Percentiles rank a stretch among this genome's conserved stretches.
These are phyloP conservation scores for Grapholita molesta DNA, from an alignment of 1,140 invertebrate species.

Conservation along the genomic window DNA sequence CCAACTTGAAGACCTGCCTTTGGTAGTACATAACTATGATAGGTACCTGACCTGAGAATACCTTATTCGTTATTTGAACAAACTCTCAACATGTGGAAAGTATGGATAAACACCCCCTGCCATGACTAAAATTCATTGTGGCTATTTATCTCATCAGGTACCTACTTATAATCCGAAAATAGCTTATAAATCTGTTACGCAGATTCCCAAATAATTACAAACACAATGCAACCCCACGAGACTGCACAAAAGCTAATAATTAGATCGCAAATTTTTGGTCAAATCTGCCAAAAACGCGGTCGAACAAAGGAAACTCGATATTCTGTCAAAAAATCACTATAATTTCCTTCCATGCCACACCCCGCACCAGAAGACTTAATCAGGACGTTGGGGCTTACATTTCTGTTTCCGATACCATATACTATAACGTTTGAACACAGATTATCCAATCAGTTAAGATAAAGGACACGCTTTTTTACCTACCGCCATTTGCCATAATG, in stretches of 20 bases:
- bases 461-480: constrained; percentile 73
- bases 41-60: no score
- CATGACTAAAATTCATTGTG: background rate
- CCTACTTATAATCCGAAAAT: constrained; percentile 30
- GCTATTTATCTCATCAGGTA: background rate
- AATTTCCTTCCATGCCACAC: constrained; percentile 57
- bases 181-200: constrained; percentile 39
- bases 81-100: no score
- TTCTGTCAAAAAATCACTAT: constrained; percentile 69
- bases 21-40: no score
- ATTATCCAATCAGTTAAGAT: constrained; percentile 78
- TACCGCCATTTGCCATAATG: constrained; percentile 27
- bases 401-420: constrained; percentile 76
- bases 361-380: constrained; percentile 66
- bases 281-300: constrained; percentile 60
- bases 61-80: no score
- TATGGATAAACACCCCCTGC: background rate
- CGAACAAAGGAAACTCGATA: constrained; percentile 59
- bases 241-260: constrained; percentile 61
- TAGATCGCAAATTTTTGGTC: constrained; percentile 59
- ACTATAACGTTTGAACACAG: constrained; percentile 74
- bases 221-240: constrained; percentile 31
- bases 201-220: constrained; percentile 36
- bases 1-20: no score
- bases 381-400: constrained; percentile 63